A percentile compares a stretch with the other conserved stretches of the same genome.
phyloP scores from a whole-genome alignment of 1,140 invertebrate species.

The Papilio glaucus region DNA sequence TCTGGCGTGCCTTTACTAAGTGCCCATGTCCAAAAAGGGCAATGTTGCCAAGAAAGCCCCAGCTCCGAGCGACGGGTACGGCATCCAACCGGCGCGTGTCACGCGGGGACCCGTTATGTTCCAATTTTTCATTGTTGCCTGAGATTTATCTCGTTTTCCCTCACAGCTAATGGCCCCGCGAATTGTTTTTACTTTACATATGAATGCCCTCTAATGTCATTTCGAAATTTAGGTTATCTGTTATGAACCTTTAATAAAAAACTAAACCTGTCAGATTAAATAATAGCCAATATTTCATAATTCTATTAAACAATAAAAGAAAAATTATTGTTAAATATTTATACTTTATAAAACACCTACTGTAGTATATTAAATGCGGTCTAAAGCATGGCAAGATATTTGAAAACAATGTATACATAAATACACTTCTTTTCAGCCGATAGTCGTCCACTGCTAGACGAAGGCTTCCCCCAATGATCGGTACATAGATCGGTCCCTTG shows the following conservation, averaged over 20 bases:
- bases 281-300: background rate
- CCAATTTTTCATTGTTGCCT: constrained; percentile 59
- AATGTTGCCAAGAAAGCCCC: constrained; percentile 22
- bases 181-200: constrained; percentile 45
- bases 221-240: background rate
- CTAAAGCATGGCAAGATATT: too few species aligned
- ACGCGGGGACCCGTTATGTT: constrained; percentile 58
- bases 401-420: too few species aligned
- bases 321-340: too few species aligned
- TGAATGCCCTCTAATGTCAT: constrained; percentile 20
- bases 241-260: too few species aligned
- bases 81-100: constrained; percentile 43
- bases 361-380: too few species aligned
- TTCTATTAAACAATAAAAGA: background rate
- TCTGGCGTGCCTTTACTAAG: constrained; percentile 13
- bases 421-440: too few species aligned
- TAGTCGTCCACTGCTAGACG: too few species aligned
- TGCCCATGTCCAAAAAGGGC: background rate
- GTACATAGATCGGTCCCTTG: too few species aligned
- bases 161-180: constrained; percentile 42
- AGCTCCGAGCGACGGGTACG: background rate
- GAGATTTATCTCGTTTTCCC: constrained; percentile 50
- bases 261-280: background rate
- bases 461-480: too few species aligned
- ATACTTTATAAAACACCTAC: too few species aligned